These are phyloP conservation scores for Petaurus breviceps DNA, from an alignment of 2,113 vertebrate genomes.

Conservation along the genomic window DNA sequence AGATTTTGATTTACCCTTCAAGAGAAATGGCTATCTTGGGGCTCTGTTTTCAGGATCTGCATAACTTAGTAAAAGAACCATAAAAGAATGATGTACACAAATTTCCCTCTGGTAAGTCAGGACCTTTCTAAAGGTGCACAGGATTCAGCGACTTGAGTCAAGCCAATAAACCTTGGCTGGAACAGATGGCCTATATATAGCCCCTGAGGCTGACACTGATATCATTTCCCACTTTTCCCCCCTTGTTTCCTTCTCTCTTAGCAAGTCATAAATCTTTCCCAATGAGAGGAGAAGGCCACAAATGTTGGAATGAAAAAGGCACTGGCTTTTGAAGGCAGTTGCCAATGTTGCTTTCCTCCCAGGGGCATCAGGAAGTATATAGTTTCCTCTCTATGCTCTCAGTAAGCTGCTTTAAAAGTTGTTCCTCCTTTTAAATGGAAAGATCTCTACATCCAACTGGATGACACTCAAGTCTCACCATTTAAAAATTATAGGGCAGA, in stretches of 20 bases:
- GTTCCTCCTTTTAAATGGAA: background rate
- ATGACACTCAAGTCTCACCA: background rate
- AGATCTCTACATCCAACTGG: background rate
- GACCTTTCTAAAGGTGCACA: background rate
- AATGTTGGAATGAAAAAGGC: conserved; percentile 47
- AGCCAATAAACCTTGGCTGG: background rate
- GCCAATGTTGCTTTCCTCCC: conserved; percentile 2
- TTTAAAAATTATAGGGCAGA: background rate
- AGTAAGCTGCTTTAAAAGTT: background rate
- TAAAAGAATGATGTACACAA: background rate
- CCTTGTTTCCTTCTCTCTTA: background rate
- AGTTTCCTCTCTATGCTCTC: conserved; percentile 39
- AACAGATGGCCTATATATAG: background rate
- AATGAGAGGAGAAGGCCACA: background rate
- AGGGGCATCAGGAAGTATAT: conserved; percentile 34
- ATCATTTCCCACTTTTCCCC: background rate
- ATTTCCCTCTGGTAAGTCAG: background rate
- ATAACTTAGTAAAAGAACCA: background rate
- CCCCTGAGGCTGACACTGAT: background rate
- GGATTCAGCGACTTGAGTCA: background rate
- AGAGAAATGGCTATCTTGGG: background rate
- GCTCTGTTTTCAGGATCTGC: background rate
- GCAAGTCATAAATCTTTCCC: background rate
- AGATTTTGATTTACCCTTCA: background rate
- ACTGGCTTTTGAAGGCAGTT: conserved; percentile 46